These are phyloP conservation scores for Heliconius nattereri DNA, from an alignment of 1,140 invertebrate genomes.

Conservation along the genomic window DNA sequence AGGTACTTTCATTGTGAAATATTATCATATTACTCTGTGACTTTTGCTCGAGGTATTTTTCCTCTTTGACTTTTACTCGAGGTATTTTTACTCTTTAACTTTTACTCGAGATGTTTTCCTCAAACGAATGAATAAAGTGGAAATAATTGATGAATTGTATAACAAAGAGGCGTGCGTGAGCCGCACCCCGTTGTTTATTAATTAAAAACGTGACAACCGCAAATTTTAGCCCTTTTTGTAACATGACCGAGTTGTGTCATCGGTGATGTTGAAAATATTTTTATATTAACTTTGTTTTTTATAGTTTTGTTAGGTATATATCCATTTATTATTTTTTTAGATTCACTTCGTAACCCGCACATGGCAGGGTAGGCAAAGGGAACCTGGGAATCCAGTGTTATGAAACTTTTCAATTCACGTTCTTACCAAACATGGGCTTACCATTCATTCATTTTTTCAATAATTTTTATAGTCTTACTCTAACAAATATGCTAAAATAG, in stretches of 20 bases:
- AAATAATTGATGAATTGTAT: conserved; percentile 57
- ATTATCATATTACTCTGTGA: conserved; percentile 6
- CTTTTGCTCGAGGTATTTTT: not conserved
- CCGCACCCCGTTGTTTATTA: conserved; percentile 60
- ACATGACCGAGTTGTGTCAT: conserved; percentile 16
- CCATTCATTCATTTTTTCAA: no score
- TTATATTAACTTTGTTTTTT: not conserved
- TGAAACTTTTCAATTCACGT: not conserved
- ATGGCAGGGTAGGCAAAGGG: not conserved
- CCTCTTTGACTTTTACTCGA: no score
- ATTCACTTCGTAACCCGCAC: no score
- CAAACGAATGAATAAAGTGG: conserved; percentile 26
- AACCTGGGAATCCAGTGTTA: no score
- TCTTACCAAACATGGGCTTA: no score
- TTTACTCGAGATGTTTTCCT: not conserved
- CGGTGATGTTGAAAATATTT: not conserved
- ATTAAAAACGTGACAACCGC: conserved; percentile 69
- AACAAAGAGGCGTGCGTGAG: conserved; percentile 45
- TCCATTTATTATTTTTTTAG: no score
- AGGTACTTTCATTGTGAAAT: not conserved
- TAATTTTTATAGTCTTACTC: not conserved
- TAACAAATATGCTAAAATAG: not conserved
- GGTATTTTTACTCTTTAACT: not conserved
- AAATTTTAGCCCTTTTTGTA: conserved; percentile 51
- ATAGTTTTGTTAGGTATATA: not conserved